These are phyloP conservation scores for Montipora efflorescens DNA, from an alignment of 64 coral and sea anemone genomes.

Conservation along the genomic window DNA sequence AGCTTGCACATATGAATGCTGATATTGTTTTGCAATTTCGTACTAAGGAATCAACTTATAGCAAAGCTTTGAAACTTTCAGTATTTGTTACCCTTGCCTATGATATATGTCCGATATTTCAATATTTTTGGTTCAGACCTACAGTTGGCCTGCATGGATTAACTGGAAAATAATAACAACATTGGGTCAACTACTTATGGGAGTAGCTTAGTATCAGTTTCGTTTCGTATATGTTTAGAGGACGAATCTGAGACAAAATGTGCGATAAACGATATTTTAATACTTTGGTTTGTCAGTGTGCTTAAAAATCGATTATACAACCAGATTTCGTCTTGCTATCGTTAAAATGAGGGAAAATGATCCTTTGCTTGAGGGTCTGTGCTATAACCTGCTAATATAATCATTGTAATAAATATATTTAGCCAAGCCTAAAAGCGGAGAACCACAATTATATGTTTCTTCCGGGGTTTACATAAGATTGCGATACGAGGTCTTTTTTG, in stretches of 20 bases:
- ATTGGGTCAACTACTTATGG: too few species aligned
- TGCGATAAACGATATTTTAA: not conserved
- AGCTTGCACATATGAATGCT: not conserved
- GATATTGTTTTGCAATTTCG: not conserved
- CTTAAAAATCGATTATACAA: not conserved
- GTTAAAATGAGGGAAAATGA: not conserved
- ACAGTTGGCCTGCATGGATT: too few species aligned
- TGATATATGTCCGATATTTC: not conserved
- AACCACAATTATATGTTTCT: not conserved
- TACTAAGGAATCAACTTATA: not conserved
- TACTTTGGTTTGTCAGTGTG: not conserved
- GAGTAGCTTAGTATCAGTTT: too few species aligned
- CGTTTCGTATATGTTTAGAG: too few species aligned
- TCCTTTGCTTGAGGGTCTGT: not conserved
- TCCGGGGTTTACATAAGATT: not conserved
- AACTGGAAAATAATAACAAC: too few species aligned
- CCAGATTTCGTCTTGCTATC: not conserved
- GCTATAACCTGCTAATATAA: not conserved
- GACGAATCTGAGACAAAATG: not conserved
- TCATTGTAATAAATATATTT: not conserved
- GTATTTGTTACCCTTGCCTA: not conserved
- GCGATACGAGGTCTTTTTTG: not conserved
- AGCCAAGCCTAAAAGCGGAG: not conserved
- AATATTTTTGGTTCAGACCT: not conserved
- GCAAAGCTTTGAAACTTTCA: not conserved